Evolutionary conservation across 2,888 invertebrate genomes (phyloP).

Genomic region (Lordiphosa fenestrarum): DNA sequence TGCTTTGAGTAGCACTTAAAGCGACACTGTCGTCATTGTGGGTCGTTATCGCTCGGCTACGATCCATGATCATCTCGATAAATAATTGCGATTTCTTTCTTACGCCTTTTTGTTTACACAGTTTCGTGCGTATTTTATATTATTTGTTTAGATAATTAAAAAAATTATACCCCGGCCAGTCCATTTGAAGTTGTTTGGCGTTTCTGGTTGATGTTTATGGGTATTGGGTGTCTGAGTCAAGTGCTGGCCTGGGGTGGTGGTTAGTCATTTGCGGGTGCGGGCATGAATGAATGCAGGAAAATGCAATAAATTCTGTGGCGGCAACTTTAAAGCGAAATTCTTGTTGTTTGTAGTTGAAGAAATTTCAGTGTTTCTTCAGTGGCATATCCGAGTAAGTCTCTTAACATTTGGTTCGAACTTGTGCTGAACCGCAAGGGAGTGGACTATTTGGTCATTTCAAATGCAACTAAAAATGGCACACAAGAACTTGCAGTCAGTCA

Average conservation of each 20-base stretch:
- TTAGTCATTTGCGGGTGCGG: background rate
- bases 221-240: background rate
- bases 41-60: slow-evolving; percentile 9
- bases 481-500: slow-evolving; percentile 24
- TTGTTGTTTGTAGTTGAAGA: background rate
- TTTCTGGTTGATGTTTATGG: slow-evolving; percentile 31
- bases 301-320: background rate
- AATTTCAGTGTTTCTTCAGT: no score
- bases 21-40: slow-evolving; percentile 25
- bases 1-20: background rate
- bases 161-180: slow-evolving; percentile 39
- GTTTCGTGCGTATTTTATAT: slow-evolving; percentile 22
- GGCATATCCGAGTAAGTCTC: no score
- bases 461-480: slow-evolving; percentile 15
- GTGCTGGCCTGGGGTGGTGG: background rate
- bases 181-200: slow-evolving; percentile 38
- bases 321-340: background rate
- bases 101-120: slow-evolving; percentile 35
- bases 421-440: no score
- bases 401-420: no score
- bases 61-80: slow-evolving; percentile 28
- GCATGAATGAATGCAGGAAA: background rate
- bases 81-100: background rate
- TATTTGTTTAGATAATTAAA: slow-evolving; percentile 45
- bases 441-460: background rate